A percentile compares a stretch with the other conserved stretches of the same genome.
These are phyloP conservation scores for Chionodraco myersi DNA, from an alignment of 2,113 vertebrate species.

Conservation along the genomic window DNA sequence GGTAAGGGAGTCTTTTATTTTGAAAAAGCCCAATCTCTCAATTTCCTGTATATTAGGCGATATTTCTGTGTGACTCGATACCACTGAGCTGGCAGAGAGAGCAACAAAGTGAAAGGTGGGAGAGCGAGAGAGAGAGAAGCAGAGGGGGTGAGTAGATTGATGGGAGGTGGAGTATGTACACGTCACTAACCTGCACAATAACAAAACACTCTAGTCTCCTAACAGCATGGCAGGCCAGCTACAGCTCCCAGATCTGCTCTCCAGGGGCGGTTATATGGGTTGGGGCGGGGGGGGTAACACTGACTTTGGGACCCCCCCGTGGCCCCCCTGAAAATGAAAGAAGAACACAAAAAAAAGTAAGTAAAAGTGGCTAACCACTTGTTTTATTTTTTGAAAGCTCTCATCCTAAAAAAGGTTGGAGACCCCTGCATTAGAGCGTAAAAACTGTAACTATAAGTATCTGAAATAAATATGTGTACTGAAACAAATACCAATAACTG, in stretches of 20 bases:
- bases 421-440: too few relatives aligned
- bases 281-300: too few relatives aligned
- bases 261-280: too few relatives aligned
- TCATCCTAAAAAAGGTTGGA: too few relatives aligned
- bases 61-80: slow-evolving; percentile 26
- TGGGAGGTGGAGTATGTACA: slow-evolving; percentile 58
- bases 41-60: slow-evolving; percentile 60
- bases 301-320: too few relatives aligned
- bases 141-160: slow-evolving; percentile 35
- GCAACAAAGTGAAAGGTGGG: slow-evolving; percentile 40
- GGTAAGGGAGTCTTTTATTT: slow-evolving; percentile 56
- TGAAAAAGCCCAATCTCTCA: slow-evolving; percentile 5
- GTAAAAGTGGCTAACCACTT: too few relatives aligned
- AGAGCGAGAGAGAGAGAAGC: slow-evolving; percentile 46
- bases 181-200: slow-evolving; percentile 78
- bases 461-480: too few relatives aligned
- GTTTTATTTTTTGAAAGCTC: too few relatives aligned
- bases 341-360: too few relatives aligned
- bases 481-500: too few relatives aligned
- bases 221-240: slow-evolving; percentile 31
- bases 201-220: slow-evolving; percentile 73
- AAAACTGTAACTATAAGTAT: too few relatives aligned
- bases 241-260: slow-evolving; percentile 20
- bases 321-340: too few relatives aligned
- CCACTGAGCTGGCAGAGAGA: slow-evolving; percentile 43